These are phyloP conservation scores for Euleptes europaea DNA, from an alignment of 2,113 vertebrate genomes.

Conservation along the genomic window DNA sequence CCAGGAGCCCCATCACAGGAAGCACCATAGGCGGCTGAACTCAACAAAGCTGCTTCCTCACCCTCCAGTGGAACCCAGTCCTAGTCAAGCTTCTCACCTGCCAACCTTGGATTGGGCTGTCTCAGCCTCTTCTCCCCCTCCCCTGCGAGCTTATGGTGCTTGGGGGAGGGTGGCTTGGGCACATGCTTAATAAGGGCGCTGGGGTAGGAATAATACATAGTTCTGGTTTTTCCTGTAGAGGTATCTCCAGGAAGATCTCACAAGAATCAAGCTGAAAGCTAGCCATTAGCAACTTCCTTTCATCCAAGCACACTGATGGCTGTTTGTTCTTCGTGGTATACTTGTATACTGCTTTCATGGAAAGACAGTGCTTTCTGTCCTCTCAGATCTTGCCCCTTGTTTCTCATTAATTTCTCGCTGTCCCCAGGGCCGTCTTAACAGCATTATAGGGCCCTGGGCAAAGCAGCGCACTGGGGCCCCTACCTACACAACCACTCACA, in stretches of 20 bases:
- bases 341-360: background rate
- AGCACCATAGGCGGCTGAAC: slow-evolving; percentile 41
- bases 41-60: slow-evolving; percentile 32
- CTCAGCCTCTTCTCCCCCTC: background rate
- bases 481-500: too few species aligned
- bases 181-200: background rate
- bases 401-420: background rate
- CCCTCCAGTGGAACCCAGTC: slow-evolving; percentile 20
- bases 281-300: background rate
- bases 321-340: background rate
- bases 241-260: slow-evolving; percentile 6
- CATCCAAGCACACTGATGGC: background rate
- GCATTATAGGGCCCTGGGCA: too few species aligned
- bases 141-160: background rate
- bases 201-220: background rate
- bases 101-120: slow-evolving; percentile 40
- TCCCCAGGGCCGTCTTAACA: too few species aligned
- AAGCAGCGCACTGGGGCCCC: too few species aligned
- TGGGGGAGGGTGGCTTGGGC: background rate
- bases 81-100: slow-evolving; percentile 39
- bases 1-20: slow-evolving; percentile 20
- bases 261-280: background rate
- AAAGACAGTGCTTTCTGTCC: background rate
- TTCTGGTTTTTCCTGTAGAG: background rate
- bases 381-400: background rate